Evolutionary conservation across 2,797 vertebrate species (phyloP), one percentile per base, ranked within the genome.

Genomic region (Sebastes oblongus): DNA sequence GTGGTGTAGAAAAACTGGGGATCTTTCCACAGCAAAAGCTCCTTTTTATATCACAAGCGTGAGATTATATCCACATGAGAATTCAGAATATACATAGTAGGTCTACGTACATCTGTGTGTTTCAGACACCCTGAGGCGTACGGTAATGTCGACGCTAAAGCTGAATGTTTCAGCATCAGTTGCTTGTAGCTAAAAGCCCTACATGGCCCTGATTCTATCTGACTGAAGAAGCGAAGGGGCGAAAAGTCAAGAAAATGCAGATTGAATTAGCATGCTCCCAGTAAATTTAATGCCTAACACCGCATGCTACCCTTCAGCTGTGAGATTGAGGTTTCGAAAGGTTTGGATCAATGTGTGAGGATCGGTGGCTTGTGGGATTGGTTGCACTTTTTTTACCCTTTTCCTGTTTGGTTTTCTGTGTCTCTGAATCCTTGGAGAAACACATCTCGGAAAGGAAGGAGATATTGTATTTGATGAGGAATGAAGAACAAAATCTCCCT

Each of bases 101-200:
- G 42, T 18, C 14, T n/a, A n/a, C 0, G n/a, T 14, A 39, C 13
- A 16, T 64, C 14, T 12, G 32, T 84, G 66, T 67, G 56, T 66
- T 65, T 54, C 22, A 13, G 7, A 39, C 29, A 24, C 61, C 4
- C 3, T 36, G n/a, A 72, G 62, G 58, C 60, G 8, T 25, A 7
- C 14, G 3, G 22, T 54, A 39, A 66, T 81, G 80, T 62, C 84
- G 80, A 89, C 54, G 75, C 75, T 77, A 72, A 85, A 86, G 76
- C 77, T 71, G 62, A 73, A 87, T 83, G 87, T 80, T 86, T 89
- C 78, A 81, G 80, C 80, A 79, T 85, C 65, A 84, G 56, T 71
- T 81, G 75, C 81, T 83, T 27, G 70, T 42, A 75, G 55, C 68
- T 75, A 66, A 85, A 88, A 78, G 72, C 79, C 67, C 61, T 42